A percentile compares a stretch with the other conserved stretches of the same genome.
Evolutionary conservation across 92 coral and sea anemone species (phyloP).

Genomic region (Paramuricea clavata): DNA sequence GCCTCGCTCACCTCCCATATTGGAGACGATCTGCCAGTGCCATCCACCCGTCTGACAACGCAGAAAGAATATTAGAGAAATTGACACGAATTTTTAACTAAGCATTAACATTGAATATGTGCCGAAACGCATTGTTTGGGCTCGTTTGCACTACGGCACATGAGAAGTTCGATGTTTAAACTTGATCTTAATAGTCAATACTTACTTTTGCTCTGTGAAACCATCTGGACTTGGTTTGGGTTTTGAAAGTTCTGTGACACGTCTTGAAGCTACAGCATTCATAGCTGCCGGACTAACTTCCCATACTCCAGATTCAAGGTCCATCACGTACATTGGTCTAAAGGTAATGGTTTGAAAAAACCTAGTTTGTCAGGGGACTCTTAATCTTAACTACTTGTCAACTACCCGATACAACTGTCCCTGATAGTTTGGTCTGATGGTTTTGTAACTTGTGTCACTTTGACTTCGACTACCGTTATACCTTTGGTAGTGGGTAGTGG

Average conservation of each 20-base stretch:
- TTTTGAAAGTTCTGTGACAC: constrained; percentile 83
- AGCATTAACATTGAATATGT: no score
- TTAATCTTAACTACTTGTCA: no score
- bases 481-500: no score
- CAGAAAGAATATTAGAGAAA: constrained; percentile 37
- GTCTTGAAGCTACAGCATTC: constrained; percentile 76
- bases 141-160: no score
- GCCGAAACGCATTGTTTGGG: no score
- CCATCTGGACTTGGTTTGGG: constrained; percentile 76
- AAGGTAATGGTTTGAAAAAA: neutral
- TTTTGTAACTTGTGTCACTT: no score
- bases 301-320: constrained; percentile 22
- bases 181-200: neutral
- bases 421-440: no score
- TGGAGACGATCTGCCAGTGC: constrained; percentile 86
- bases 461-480: no score
- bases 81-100: no score
- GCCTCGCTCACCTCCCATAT: constrained; percentile 90
- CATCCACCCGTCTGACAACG: constrained; percentile 76
- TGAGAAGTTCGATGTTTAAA: no score
- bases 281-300: constrained; percentile 83
- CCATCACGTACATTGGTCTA: constrained; percentile 73
- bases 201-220: constrained; percentile 70
- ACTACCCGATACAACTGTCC: no score
- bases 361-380: no score